Percentiles rank a stretch among this genome's conserved stretches.
These are phyloP conservation scores for Eulithis testata DNA, from an alignment of 2,888 invertebrate species.

Conservation along the genomic window DNA sequence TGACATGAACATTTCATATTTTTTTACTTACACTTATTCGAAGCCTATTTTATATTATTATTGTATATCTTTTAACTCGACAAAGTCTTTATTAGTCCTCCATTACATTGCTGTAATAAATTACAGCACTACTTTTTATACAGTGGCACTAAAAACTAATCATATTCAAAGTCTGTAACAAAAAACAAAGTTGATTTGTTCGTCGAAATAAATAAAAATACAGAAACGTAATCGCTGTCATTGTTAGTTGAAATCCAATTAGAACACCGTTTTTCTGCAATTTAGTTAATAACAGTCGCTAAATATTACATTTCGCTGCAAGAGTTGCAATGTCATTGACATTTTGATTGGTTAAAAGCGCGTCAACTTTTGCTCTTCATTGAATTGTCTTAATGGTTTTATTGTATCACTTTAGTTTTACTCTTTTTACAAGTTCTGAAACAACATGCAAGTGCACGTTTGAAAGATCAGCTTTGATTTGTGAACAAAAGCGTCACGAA, in stretches of 20 bases:
- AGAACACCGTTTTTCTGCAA: conserved; percentile 14
- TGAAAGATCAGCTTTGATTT: too few relatives aligned
- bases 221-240: conserved; percentile 9
- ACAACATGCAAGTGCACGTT: not conserved
- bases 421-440: not conserved
- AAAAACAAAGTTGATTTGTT: conserved; percentile 2
- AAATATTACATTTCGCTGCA: conserved; percentile 20
- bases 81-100: too few relatives aligned
- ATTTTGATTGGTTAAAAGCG: conserved; percentile 14
- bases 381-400: conserved; percentile 5
- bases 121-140: too few relatives aligned
- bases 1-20: too few relatives aligned
- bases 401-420: conserved; percentile 6
- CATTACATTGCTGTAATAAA: too few relatives aligned
- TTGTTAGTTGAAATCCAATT: conserved; percentile 14
- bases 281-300: conserved; percentile 19
- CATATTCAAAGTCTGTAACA: not conserved
- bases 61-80: too few relatives aligned
- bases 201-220: conserved; percentile 6
- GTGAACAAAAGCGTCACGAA: too few relatives aligned
- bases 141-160: not conserved
- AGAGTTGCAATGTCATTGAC: conserved; percentile 17
- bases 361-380: not conserved
- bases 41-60: too few relatives aligned
- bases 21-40: too few relatives aligned